Base-by-base conservation (phyloP, 2,888 invertebrate species). In the Tetramorium bicarinatum region DNA sequence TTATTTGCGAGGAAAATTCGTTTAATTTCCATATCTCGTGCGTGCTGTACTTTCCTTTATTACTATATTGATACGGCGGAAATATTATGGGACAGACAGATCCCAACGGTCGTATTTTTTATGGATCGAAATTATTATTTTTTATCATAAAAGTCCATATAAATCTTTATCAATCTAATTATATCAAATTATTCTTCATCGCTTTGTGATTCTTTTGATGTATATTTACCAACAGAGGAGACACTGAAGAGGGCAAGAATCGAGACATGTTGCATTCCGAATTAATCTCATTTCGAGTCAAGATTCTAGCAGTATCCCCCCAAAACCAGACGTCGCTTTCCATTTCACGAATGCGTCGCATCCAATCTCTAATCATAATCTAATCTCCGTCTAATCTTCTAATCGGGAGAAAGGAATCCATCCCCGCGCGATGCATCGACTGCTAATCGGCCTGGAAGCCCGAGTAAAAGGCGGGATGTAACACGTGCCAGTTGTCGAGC, bases 341-440 rank as follows among this genome's bases (percentile, higher is more conserved):
- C 21, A 64, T 75, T 44, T 62, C 13, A 44, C 41, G 52, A 15
- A 54, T 34, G 11, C 3, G 9, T 25, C 29, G 13, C 61, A 56
- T 49, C 34, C 52, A 62, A 41, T 71, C 49, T 74, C 52, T 52
- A 52, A 62, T 62, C 18, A 56, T 54, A 64, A 52, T 38, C 69
- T 84, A 85, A 88, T 88, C 84, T 71, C 76, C 67, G 83, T 84
- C 83, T 86, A 80, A 88, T 85, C 85, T 80, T n/a, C 80, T 87
- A 83, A 89, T 87, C 75, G 71, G 76, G 83, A 81, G 62, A 64
- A 79, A 82, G 76, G 67, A 59, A 38, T 29, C 21, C 18, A 11
- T 74, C 77, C 84, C 77, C 75, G 75, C n/a, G 44, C 18, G 49
- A 64, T 13, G 13, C 62, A 38, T 3, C 56, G 67, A 29, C 52